A percentile compares a stretch with the other conserved stretches of the same genome.
Evolutionary conservation across 2,888 invertebrate species (phyloP).

Genomic region (Sympetrum striolatum): DNA sequence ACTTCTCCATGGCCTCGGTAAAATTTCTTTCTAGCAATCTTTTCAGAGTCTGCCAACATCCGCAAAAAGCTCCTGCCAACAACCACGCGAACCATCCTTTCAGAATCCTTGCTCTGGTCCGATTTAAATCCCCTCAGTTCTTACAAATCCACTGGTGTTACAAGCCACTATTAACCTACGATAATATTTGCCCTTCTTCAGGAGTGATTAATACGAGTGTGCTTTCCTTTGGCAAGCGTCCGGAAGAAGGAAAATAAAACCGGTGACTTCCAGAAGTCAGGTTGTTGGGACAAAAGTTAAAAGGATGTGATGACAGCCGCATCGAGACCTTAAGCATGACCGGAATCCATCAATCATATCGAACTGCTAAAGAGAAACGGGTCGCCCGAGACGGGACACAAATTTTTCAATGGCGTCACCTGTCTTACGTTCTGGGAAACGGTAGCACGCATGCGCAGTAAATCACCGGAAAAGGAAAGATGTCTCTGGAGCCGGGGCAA

Average conservation of each 20-base stretch:
- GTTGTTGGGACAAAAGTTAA: neutral
- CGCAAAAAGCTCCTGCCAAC: too few relatives aligned
- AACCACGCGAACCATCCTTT: too few relatives aligned
- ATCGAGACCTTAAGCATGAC: neutral
- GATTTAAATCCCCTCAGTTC: too few relatives aligned
- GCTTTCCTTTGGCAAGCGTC: neutral
- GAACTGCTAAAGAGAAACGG: neutral
- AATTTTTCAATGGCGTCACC: neutral
- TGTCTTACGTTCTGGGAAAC: neutral
- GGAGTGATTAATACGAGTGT: neutral
- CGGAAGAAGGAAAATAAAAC: neutral
- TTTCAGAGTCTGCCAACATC: too few relatives aligned
- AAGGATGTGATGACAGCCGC: neutral
- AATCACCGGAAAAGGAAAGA: neutral
- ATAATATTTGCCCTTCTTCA: too few relatives aligned
- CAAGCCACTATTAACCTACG: too few relatives aligned
- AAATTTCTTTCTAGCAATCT: too few relatives aligned
- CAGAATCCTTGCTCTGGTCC: too few relatives aligned
- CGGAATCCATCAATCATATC: neutral
- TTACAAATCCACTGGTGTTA: too few relatives aligned
- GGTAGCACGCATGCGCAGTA: conserved; percentile 16
- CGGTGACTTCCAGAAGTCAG: neutral
- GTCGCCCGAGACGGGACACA: neutral
- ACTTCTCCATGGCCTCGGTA: too few relatives aligned
- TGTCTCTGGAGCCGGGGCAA: neutral